Evolutionary conservation across 2,888 invertebrate species (phyloP), one percentile per base, ranked within the genome.

Genomic region (Myopa testacea): DNA sequence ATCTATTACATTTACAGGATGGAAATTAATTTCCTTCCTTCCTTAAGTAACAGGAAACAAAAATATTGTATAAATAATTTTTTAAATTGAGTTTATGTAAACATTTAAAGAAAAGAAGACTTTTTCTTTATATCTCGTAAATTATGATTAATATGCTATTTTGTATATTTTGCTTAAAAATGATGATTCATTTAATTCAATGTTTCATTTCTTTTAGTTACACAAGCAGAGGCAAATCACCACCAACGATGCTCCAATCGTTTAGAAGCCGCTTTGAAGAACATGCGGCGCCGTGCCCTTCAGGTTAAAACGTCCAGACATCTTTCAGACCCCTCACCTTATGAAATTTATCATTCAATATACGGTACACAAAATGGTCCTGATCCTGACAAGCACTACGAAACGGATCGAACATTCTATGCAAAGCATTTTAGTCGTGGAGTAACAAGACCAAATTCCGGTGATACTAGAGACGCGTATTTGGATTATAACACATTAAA

Each of bases 231-330:
- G 37, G 83, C 85, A 3, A 85, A 86, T 69, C 87, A 82, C 89
- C 91, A 91, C 4, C 91, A 92, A 75, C 90, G 92, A 79, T 94
- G 94, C 82, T 93, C 93, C 0, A 91, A 92, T 26, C 91, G 93
- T 26, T 87, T 94, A 77, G 94, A 94, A 86, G 91, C 91, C 12
- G 94, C 94, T 0, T 85, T 94, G 70, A 93, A 94, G 81, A 92
- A 93, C 83, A 90, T 94, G 85, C 91, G 89, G 7, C 85, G 87
- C 0, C 87, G 88, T 37, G 88, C 86, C 74, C 79, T 82, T 8
- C 86, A 86, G 65, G 81, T 83, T 4, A 87, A 86, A 78, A 81
- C 82, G n/a, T 83, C 86, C 2, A 82, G 87, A 4, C 82, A 84
- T 69, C 81, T 80, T 3, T 84, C 86, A 8, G 80, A 83, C 2